Conservation (phyloP, 2,797 vertebrate genomes). For the Acanthurus lineatus region DNA sequence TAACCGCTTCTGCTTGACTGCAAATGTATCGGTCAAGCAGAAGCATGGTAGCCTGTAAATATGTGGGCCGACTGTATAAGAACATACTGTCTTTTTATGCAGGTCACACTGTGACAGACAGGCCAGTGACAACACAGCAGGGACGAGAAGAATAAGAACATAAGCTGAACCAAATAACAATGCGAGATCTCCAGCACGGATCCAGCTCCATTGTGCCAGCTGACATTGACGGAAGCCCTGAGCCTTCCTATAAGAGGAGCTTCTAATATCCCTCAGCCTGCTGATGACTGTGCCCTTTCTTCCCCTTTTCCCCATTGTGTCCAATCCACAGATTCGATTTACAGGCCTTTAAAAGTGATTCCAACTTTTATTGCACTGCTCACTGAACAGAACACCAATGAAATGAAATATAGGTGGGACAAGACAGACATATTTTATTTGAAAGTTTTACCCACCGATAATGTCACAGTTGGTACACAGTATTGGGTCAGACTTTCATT, state of each 20-base stretch:
- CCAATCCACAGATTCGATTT: constrained; percentile 83
- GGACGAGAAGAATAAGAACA: constrained; percentile 53
- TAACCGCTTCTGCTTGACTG: too few species aligned
- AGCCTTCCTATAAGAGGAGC: constrained; percentile 66
- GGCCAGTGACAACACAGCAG: constrained; percentile 17
- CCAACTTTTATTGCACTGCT: constrained; percentile 79
- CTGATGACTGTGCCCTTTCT: constrained; percentile 86
- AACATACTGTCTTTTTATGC: constrained; percentile 8
- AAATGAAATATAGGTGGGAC: constrained; percentile 79
- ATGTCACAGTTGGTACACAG: constrained; percentile 62
- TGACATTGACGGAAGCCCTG: constrained; percentile 81
- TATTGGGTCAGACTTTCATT: constrained; percentile 23
- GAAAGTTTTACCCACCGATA: constrained; percentile 73
- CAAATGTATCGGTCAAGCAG: not conserved
- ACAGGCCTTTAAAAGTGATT: constrained; percentile 81
- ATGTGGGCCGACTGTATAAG: not conserved
- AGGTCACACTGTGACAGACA: constrained; percentile 29
- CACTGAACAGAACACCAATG: constrained; percentile 67
- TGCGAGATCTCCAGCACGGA: constrained; percentile 49
- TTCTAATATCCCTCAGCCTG: constrained; percentile 74
- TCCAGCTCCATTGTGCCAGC: constrained; percentile 67
- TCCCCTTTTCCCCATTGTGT: constrained; percentile 77
- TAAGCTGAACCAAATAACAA: constrained; percentile 62
- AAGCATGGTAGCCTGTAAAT: not conserved
- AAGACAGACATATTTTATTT: constrained; percentile 77